phyloP scores from a whole-genome alignment of 2,797 vertebrate species.

The Intellagama lesueurii region DNA sequence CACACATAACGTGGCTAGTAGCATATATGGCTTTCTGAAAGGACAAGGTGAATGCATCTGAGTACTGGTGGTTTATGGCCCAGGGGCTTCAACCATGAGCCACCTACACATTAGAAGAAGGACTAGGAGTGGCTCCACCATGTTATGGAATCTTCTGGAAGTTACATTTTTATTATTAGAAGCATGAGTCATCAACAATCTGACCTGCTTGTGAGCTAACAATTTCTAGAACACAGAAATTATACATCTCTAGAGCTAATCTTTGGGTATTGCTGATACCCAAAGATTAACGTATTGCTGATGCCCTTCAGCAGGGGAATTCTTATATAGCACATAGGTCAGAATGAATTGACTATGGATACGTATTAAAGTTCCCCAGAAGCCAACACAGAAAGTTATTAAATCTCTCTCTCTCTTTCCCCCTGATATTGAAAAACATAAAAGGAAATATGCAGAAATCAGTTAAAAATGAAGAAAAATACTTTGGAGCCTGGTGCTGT shows the following conservation, averaged over 20 bases:
- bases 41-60: neutral
- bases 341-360: neutral
- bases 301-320: neutral
- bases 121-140: too few relatives aligned
- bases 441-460: neutral
- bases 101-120: too few relatives aligned
- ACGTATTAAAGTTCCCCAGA: neutral
- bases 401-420: too few relatives aligned
- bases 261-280: neutral
- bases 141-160: too few relatives aligned
- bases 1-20: neutral
- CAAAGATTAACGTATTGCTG: too few relatives aligned
- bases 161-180: too few relatives aligned
- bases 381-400: neutral
- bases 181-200: too few relatives aligned
- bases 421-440: fast-evolving
- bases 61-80: too few relatives aligned
- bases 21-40: neutral
- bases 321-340: neutral
- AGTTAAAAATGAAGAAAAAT: neutral
- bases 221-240: too few relatives aligned
- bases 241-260: too few relatives aligned
- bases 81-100: too few relatives aligned
- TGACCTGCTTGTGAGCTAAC: too few relatives aligned
- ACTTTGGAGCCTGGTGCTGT: neutral